Conservation (phyloP, 2,113 vertebrate genomes). For the Sebastes schlegelii region DNA sequence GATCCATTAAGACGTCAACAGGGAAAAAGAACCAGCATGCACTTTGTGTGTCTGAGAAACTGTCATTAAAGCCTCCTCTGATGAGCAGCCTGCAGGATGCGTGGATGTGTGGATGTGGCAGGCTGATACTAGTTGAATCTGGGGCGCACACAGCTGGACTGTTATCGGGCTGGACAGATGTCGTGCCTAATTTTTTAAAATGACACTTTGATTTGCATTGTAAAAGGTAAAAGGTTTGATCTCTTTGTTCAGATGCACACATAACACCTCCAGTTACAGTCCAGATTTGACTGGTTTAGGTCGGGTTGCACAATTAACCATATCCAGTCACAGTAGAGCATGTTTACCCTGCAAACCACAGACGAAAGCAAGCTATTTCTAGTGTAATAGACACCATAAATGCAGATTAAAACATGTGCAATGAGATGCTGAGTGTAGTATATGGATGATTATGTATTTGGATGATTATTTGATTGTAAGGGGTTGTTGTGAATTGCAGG, state of each 20-base stretch:
- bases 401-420: too few species aligned
- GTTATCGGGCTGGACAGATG: conserved; percentile 49
- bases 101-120: conserved; percentile 78
- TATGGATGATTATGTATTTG: too few species aligned
- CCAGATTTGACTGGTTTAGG: conserved; percentile 75
- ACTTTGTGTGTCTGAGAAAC: not conserved
- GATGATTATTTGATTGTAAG: not conserved
- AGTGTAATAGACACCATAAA: not conserved
- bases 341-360: conserved; percentile 32
- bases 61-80: conserved; percentile 14
- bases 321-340: conserved; percentile 27
- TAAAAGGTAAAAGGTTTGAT: not conserved
- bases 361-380: not conserved
- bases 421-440: not conserved
- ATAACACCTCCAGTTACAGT: conserved; percentile 41
- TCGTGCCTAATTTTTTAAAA: conserved; percentile 6
- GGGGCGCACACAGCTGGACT: conserved; percentile 74
- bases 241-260: conserved; percentile 4
- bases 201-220: not conserved
- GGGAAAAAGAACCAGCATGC: not conserved
- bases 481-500: conserved; percentile 46
- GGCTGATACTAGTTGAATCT: conserved; percentile 78
- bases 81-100: conserved; percentile 39
- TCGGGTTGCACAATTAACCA: conserved; percentile 59
- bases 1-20: not conserved